phyloP scores from a whole-genome alignment of 2,113 vertebrate genomes.

The Leptocoma aspasia region DNA sequence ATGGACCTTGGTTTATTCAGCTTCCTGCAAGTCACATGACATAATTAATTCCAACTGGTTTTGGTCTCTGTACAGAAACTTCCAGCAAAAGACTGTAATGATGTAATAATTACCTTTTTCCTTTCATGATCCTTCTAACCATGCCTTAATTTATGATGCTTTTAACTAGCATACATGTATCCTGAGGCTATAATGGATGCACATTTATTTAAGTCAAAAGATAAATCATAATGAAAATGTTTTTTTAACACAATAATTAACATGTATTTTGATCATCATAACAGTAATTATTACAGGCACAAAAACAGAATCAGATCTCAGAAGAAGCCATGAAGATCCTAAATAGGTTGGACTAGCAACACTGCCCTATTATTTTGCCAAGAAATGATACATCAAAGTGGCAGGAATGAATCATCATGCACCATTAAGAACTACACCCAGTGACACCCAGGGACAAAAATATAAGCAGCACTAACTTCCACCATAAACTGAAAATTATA shows the following conservation, averaged over 20 bases:
- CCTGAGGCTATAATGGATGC: conserved; percentile 15
- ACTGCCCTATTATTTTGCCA: conserved; percentile 40
- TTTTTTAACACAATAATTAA: conserved; percentile 47
- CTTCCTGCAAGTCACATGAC: neutral
- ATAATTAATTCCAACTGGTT: neutral
- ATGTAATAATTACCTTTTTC: conserved; percentile 40
- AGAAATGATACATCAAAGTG: conserved; percentile 42
- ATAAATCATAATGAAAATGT: conserved; percentile 55
- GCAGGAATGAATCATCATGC: conserved; percentile 39
- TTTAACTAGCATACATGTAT: conserved; percentile 34
- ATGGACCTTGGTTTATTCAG: neutral
- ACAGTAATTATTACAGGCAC: conserved; percentile 40
- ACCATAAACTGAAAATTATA: neutral
- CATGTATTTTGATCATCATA: conserved; percentile 28
- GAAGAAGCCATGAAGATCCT: conserved; percentile 17
- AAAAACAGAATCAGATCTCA: conserved; percentile 42
- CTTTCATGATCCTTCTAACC: conserved; percentile 37
- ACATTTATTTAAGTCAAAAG: conserved; percentile 51
- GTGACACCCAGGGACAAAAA: conserved; percentile 16
- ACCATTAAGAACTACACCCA: conserved; percentile 13
- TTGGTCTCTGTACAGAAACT: conserved; percentile 34
- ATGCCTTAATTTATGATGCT: conserved; percentile 32
- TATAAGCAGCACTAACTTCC: neutral
- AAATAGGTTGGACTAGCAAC: conserved; percentile 14
- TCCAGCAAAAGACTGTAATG: conserved; percentile 21